phyloP scores from a whole-genome alignment of 1,140 invertebrate species.

The Drosophila kikkawai region DNA sequence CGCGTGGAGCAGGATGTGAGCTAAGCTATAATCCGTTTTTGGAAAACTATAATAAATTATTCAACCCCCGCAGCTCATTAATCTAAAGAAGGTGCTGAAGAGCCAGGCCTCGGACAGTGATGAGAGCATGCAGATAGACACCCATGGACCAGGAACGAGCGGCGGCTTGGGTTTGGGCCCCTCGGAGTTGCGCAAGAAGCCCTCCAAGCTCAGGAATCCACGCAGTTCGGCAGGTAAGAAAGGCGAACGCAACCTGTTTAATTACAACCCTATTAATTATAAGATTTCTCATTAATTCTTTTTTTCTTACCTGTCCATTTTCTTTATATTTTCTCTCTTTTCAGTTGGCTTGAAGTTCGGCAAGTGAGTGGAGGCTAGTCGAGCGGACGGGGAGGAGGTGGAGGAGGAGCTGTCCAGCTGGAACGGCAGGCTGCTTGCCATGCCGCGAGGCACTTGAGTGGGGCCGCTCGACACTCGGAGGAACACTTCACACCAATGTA shows the following conservation, averaged over 20 bases:
- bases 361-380: constrained; percentile 63
- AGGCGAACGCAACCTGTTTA: constrained; percentile 8
- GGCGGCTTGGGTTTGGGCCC: constrained; percentile 44
- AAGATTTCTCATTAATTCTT: constrained; percentile 20
- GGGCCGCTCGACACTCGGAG: constrained; percentile 4
- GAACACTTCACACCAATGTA: not conserved
- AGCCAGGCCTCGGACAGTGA: constrained; percentile 89
- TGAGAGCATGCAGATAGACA: constrained; percentile 87
- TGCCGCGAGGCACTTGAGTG: constrained; percentile 29
- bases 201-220: constrained; percentile 72
- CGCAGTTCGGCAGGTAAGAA: constrained; percentile 65
- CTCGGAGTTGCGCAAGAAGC: constrained; percentile 78
- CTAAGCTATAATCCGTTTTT: not conserved
- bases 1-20: constrained; percentile 94
- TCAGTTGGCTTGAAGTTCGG: constrained; percentile 70
- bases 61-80: constrained; percentile 87
- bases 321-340: not conserved
- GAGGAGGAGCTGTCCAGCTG: constrained; percentile 6
- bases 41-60: not conserved
- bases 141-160: constrained; percentile 83
- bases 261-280: constrained; percentile 30
- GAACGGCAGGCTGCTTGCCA: constrained; percentile 3
- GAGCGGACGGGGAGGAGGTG: constrained; percentile 20
- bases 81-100: constrained; percentile 93
- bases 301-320: constrained; percentile 11